Percentiles rank a stretch among this genome's conserved stretches.
Conservation (phyloP, 2,113 vertebrate species). For the Hyperopisus bebe region DNA sequence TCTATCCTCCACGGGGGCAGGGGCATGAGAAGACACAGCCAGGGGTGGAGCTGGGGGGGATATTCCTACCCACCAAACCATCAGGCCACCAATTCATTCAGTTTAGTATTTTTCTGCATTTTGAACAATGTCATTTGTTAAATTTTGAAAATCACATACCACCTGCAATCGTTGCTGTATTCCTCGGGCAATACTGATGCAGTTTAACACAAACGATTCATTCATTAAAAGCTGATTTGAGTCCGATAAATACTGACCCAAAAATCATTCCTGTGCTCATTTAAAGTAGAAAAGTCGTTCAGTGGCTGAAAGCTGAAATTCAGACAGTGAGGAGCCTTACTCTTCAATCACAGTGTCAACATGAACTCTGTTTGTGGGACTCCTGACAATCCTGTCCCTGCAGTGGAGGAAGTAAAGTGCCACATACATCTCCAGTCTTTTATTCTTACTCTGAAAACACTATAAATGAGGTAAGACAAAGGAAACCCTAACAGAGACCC, state of each 20-base stretch:
- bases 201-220: not conserved
- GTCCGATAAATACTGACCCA: not conserved
- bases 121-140: not conserved
- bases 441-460: constrained; percentile 56
- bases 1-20: not conserved
- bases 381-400: not conserved
- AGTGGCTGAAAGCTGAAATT: not conserved
- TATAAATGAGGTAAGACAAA: constrained; percentile 57
- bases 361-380: not conserved
- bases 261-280: not conserved
- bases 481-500: constrained; percentile 32
- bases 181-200: not conserved
- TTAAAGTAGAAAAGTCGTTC: not conserved
- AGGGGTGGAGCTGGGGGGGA: not conserved
- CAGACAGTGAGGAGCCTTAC: not conserved
- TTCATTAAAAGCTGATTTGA: not conserved
- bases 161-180: not conserved
- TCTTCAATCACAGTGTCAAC: not conserved
- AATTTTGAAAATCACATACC: not conserved
- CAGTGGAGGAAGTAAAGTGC: constrained; percentile 1
- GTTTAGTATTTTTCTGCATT: not conserved
- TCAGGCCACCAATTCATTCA: not conserved
- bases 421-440: constrained; percentile 32
- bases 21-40: not conserved
- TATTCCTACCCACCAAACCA: not conserved